Percentiles rank a stretch among this genome's conserved stretches.
These are phyloP conservation scores for Myiagra hebetior DNA, from an alignment of 2,113 vertebrate species.

Conservation along the genomic window DNA sequence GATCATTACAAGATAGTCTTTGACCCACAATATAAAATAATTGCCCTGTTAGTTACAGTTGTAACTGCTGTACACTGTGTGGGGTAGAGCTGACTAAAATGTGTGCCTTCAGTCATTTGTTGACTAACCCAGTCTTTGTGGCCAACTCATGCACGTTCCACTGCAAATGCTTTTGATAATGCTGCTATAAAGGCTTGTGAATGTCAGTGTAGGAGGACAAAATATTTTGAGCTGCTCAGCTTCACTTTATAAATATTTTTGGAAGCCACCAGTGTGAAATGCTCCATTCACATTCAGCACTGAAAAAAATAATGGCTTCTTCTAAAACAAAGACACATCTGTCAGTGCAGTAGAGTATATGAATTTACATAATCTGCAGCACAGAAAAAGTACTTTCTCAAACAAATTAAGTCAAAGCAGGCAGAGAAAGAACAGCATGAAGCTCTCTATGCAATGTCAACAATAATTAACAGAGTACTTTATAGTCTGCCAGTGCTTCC, in stretches of 20 bases:
- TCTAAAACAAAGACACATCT: constrained; percentile 66
- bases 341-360: constrained; percentile 40
- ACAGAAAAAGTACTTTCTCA: constrained; percentile 52
- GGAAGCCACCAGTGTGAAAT: constrained; percentile 51
- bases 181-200: not conserved
- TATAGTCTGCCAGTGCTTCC: constrained; percentile 27
- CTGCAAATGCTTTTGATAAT: constrained; percentile 21
- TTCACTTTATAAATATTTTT: constrained; percentile 55
- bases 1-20: not conserved
- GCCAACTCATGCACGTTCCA: not conserved
- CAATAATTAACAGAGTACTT: constrained; percentile 59
- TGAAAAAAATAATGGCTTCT: constrained; percentile 25
- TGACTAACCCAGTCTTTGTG: not conserved
- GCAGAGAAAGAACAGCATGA: constrained; percentile 51
- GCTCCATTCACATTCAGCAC: constrained; percentile 13
- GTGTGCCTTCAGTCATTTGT: not conserved
- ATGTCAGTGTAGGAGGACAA: constrained; percentile 51
- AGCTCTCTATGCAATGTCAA: constrained; percentile 59
- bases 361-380: constrained; percentile 50
- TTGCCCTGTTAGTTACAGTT: not conserved
- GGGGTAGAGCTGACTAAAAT: not conserved
- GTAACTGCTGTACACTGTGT: not conserved
- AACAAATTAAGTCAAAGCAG: constrained; percentile 55
- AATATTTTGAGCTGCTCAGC: constrained; percentile 51
- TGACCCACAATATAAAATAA: not conserved